phyloP scores from a whole-genome alignment of 1,140 invertebrate species.

The Diachasmimorpha longicaudata region DNA sequence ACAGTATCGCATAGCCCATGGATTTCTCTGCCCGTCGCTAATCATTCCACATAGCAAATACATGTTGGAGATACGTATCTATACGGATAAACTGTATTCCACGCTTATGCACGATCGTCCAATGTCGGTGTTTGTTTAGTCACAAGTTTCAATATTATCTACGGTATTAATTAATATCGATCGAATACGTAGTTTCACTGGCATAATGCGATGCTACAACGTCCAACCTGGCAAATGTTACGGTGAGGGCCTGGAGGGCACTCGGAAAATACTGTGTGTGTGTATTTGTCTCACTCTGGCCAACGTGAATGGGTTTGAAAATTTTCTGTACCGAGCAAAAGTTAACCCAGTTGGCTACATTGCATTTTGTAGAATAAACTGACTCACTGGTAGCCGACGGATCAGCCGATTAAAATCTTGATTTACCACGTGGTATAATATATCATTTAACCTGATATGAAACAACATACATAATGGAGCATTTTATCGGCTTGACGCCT shows the following conservation, averaged over 20 bases:
- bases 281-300: not conserved
- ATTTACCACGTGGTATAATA: not conserved
- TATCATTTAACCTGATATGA: not conserved
- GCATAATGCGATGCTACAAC: not conserved
- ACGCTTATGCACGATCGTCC: not conserved
- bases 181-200: not conserved
- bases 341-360: not conserved
- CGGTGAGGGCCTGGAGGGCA: not conserved
- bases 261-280: not conserved
- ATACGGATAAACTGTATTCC: conserved; percentile 11
- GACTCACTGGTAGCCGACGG: not conserved
- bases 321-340: not conserved
- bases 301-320: not conserved
- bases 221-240: not conserved
- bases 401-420: conserved; percentile 6
- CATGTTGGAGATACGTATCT: conserved; percentile 11
- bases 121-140: conserved; percentile 22
- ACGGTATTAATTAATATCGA: conserved; percentile 32
- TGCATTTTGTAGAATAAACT: not conserved
- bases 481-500: conserved; percentile 10
- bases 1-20: conserved; percentile 8
- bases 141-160: conserved; percentile 26
- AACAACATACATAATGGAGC: not conserved
- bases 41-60: conserved; percentile 24
- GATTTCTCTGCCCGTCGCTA: conserved; percentile 9